A percentile compares a stretch with the other conserved stretches of the same genome.
Conservation (phyloP, 2,888 invertebrate genomes). For the Thyatira batis region DNA sequence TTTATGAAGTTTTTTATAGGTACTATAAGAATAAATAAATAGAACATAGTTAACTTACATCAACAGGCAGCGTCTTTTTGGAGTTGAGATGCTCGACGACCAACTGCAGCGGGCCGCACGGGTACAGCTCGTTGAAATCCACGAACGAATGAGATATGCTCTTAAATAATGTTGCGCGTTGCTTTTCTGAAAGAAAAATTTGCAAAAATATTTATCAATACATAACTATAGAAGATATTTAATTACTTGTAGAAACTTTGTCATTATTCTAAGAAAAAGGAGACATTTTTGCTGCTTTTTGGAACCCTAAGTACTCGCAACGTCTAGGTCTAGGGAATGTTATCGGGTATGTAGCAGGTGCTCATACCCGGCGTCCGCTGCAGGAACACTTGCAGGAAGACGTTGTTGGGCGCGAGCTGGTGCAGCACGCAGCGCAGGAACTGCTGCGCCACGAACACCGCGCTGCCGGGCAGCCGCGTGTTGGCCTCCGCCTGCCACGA, state of each 20-base stretch:
- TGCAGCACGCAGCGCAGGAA: conserved; percentile 98
- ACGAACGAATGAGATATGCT: conserved; percentile 96
- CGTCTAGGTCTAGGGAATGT: too few relatives aligned
- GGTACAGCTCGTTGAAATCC: conserved; percentile 98
- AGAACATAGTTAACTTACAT: conserved; percentile 53
- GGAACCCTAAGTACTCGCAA: too few relatives aligned
- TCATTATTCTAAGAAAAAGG: too few relatives aligned
- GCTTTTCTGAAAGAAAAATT: conserved; percentile 78
- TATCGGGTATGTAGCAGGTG: too few relatives aligned
- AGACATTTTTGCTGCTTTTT: too few relatives aligned
- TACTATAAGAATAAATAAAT: background rate
- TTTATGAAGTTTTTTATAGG: background rate
- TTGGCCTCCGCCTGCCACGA: conserved; percentile 95
- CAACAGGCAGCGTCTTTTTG: conserved; percentile 74
- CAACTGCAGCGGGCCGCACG: conserved; percentile 95
- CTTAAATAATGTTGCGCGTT: conserved; percentile 93
- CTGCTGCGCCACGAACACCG: conserved; percentile 97
- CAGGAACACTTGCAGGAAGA: conserved; percentile 97
- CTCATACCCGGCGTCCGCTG: conserved; percentile 90
- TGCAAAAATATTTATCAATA: conserved; percentile 6
- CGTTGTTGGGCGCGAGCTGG: conserved; percentile 97
- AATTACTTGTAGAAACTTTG: too few relatives aligned
- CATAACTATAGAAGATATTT: background rate
- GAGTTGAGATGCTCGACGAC: conserved; percentile 87
- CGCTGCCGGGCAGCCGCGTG: conserved; percentile 95